Percentiles rank a stretch among this genome's conserved stretches.
Conservation (phyloP, 2,797 vertebrate genomes). For the Staurois parvus region DNA sequence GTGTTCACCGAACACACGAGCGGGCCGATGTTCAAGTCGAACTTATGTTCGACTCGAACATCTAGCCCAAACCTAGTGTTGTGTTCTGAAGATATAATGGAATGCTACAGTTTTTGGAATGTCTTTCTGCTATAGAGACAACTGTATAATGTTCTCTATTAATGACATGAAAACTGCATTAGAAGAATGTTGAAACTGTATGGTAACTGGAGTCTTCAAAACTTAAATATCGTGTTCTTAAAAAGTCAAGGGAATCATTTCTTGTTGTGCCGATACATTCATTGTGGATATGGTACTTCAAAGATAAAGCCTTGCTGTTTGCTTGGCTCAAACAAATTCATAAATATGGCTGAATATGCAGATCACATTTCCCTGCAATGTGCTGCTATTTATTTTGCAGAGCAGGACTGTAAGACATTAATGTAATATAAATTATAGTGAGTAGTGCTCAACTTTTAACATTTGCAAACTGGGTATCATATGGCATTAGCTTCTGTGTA, state of each 20-base stretch:
- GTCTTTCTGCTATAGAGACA: no score
- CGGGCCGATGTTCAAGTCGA: no score
- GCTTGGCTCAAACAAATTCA: background rate
- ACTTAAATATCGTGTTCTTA: background rate
- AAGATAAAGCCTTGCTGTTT: conserved; percentile 7
- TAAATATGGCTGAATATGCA: background rate
- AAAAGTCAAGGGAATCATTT: background rate
- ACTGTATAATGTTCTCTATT: no score
- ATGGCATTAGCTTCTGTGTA: background rate
- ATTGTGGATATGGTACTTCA: background rate
- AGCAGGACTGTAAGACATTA: background rate
- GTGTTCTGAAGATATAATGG: no score
- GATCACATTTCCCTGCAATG: background rate
- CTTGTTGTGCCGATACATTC: background rate
- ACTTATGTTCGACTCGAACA: no score
- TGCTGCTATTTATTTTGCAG: background rate
- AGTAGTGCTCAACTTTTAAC: background rate
- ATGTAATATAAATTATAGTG: background rate
- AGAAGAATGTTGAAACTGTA: no score
- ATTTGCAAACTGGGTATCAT: background rate
- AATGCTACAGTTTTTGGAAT: no score
- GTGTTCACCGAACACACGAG: no score
- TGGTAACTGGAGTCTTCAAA: background rate
- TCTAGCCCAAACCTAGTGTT: no score
- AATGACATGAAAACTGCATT: no score